Percentiles rank a stretch among this genome's conserved stretches.
Conservation (phyloP, 2,113 vertebrate species). For the Solea senegalensis region DNA sequence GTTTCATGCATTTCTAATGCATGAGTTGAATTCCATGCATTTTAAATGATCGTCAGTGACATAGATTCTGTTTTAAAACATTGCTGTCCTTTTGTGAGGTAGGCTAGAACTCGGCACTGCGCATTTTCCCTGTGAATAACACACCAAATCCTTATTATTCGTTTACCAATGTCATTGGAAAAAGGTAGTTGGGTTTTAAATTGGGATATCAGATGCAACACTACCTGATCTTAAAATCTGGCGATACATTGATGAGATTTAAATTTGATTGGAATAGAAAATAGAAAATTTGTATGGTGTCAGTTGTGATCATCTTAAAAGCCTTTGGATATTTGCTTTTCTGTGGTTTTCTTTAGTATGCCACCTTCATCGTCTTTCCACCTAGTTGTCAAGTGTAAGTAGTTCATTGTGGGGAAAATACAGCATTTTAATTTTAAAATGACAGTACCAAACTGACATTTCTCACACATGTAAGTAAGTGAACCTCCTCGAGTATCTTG, state of each 20-base stretch:
- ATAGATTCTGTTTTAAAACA: neutral
- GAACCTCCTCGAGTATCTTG: conserved; percentile 14
- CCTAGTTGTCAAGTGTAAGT: neutral
- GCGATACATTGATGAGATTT: too few species aligned
- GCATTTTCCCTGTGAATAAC: neutral
- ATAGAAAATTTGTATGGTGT: too few species aligned
- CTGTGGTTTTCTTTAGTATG: too few species aligned
- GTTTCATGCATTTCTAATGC: neutral
- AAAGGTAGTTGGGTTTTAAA: too few species aligned
- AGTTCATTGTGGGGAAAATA: neutral
- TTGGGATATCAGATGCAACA: too few species aligned
- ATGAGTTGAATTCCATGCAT: neutral
- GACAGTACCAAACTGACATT: neutral
- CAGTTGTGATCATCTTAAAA: neutral
- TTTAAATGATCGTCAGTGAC: neutral
- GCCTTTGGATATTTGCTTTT: neutral
- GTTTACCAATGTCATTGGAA: too few species aligned
- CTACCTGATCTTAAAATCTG: too few species aligned
- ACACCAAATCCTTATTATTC: neutral
- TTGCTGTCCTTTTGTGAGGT: neutral
- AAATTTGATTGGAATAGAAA: too few species aligned
- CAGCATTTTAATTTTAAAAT: neutral
- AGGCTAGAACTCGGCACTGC: neutral
- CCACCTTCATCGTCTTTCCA: too few species aligned
- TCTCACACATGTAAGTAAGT: neutral